Base-by-base conservation (phyloP, 2,888 invertebrate species). In the Drosophila eohydei region DNA sequence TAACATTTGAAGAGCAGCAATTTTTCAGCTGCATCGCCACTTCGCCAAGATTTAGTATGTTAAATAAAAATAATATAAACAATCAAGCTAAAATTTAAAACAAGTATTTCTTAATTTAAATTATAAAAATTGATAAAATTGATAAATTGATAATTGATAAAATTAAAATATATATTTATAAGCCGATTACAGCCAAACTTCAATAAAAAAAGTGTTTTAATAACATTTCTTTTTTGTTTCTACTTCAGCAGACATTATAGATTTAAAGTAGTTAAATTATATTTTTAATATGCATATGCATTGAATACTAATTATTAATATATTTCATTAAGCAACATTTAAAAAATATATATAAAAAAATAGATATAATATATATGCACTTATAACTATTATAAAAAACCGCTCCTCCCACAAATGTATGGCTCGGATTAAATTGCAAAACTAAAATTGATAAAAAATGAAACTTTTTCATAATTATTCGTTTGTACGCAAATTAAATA, bases 1-100 rank as follows among this genome's bases (percentile, higher is more conserved):
- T 66, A 55, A 64, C 73, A 72, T 43, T 67, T 36, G 9, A 38
- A 12, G 0, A 16, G n/a, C 44, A 16, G 1, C 21, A 44, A 30
- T 28, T 28, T n/a, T n/a, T 1, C 21, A 44, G 43, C 21, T 16
- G 43, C 38, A 38, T 2, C 12, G 4, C 6, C 14, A 38, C 3
- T 38, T 14, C 14, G 4, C 2, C 2, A 0, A 6, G 40, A 0
- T 14, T n/a, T 1, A 38, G 8, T 40, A 40, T n/a, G n/a, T 16
- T 41, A 16, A 16, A 34, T 34, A 34, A 34, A 34, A 34, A 8
- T 34, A 34, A 34, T 8, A 6, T 8, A 21, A 21, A 43, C 12
- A 12, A 26, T 6, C 6, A 44, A 44, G 6, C 26, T 2, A 3
- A 26, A 26, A 16, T 41, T 1, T 16, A 3, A 40, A 16, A 40